Percentiles rank a stretch among this genome's conserved stretches.
phyloP scores from a whole-genome alignment of 1,140 invertebrate genomes.

The Caerostris extrusa region DNA sequence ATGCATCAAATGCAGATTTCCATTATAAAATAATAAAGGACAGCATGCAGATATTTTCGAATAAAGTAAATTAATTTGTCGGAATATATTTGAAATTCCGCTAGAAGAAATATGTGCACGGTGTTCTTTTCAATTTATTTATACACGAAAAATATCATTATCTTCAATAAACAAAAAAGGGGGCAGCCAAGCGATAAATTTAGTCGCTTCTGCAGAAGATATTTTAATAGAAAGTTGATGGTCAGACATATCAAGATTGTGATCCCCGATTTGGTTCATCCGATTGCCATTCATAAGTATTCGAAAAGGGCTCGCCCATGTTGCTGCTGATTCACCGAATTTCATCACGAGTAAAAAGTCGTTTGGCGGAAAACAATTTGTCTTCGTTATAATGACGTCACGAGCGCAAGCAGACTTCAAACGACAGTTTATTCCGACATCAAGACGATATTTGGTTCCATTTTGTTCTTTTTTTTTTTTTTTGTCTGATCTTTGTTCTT shows the following conservation, averaged over 20 bases:
- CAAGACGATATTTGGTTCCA: not conserved
- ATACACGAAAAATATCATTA: not conserved
- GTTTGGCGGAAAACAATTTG: slow-evolving; percentile 60
- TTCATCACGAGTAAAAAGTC: slow-evolving; percentile 35
- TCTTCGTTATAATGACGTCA: slow-evolving; percentile 58
- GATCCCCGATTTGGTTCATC: slow-evolving; percentile 14
- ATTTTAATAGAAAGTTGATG: not conserved
- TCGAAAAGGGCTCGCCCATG: not conserved
- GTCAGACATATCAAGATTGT: not conserved
- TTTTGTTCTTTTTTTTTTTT: not conserved
- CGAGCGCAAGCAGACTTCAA: slow-evolving; percentile 26
- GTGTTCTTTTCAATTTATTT: not conserved
- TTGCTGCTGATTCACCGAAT: not conserved
- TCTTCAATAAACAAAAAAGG: not conserved
- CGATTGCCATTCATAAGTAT: not conserved
- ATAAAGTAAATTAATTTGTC: no score
- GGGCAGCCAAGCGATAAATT: not conserved
- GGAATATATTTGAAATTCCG: no score
- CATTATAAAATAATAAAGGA: no score
- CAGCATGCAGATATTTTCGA: no score
- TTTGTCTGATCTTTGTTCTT: not conserved
- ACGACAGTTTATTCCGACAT: slow-evolving; percentile 40
- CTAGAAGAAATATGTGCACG: no score
- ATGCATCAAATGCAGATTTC: no score
- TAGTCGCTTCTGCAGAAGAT: not conserved